Base-by-base conservation (phyloP, 2,113 vertebrate genomes). In the Oriolus oriolus region DNA sequence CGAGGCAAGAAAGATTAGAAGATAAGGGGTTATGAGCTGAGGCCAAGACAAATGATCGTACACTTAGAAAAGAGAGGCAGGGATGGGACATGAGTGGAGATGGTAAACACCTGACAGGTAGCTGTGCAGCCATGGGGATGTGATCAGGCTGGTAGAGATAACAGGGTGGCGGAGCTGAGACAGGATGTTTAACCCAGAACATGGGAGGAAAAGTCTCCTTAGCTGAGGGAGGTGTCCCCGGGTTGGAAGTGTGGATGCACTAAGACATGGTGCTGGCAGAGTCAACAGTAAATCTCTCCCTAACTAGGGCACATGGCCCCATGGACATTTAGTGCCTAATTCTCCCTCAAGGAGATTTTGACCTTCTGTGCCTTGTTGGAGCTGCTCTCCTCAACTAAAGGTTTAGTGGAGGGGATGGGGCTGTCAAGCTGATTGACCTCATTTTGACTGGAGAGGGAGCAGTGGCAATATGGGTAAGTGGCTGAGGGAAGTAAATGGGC, bases 91-190 rank as follows among this genome's bases (percentile, higher is more conserved):
- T 2, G 35, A 77, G 35, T 7, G 9, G 49, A 57, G 16, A 65
- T 31, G 13, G 31, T 21, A 74, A 75, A 86, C 41, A 41, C 11
- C 52, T 49, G 70, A 24, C 28, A 68, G 84, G 61, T 8, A 37
- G 52, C 47, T 54, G 26, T 0, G 6, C 39, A 59, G 39, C 37
- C 57, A 53, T 6, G 0, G 0, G 20, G 44, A 68, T 41, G 30
- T 11, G 30, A 64, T 76, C 54, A 42, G 35, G 23, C 14, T 73
- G 57, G 23, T 5, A 49, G 63, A 59, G 35, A 13, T 7, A 80
- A 33, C 0, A 23, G 28, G 3, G 52, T 59, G 44, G 22, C 68
- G 83, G 49, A 76, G 53, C 28, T 50, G 30, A 50, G 56, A 35
- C 16, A 28, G 57, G 26, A 52, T 28, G 16, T 27, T 71, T 68